These are phyloP conservation scores for Drosophila grimshawi DNA, from an alignment of 1,140 invertebrate species.

Conservation along the genomic window DNA sequence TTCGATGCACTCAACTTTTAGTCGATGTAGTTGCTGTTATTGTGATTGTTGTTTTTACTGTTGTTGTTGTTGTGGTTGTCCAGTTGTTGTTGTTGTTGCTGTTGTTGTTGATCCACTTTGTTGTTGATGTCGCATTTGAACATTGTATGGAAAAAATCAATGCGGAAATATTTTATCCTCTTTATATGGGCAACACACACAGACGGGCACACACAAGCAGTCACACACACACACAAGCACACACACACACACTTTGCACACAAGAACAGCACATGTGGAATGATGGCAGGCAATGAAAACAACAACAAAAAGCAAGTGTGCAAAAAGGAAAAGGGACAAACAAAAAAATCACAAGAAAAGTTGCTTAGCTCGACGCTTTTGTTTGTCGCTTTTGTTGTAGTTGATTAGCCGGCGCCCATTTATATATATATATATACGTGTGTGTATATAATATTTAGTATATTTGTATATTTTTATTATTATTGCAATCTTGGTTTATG, in stretches of 20 bases:
- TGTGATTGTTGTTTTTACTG: conserved; percentile 24
- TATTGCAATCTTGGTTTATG: conserved; percentile 52
- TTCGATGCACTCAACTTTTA: conserved; percentile 57
- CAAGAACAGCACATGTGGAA: conserved; percentile 37
- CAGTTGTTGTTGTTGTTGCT: conserved; percentile 38
- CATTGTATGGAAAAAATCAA: conserved; percentile 62
- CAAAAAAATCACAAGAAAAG: conserved; percentile 33
- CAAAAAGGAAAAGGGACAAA: conserved; percentile 39
- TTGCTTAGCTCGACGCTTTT: conserved; percentile 66
- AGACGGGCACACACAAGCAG: conserved; percentile 28
- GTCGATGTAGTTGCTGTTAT: conserved; percentile 29
- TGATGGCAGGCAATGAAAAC: conserved; percentile 41
- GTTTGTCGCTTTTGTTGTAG: conserved; percentile 34
- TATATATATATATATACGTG: conserved; percentile 33
- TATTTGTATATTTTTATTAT: conserved; percentile 47
- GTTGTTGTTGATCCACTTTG: conserved; percentile 46
- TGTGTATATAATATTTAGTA: not conserved
- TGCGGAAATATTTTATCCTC: conserved; percentile 79
- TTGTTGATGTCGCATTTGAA: conserved; percentile 55
- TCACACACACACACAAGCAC: conserved; percentile 22
- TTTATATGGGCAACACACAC: conserved; percentile 48
- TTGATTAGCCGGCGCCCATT: conserved; percentile 63
- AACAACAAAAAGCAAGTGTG: conserved; percentile 32
- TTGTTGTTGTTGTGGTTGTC: conserved; percentile 28
- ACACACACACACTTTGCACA: conserved; percentile 30